Evolutionary conservation across 2,113 vertebrate species (phyloP), one percentile per base, ranked within the genome.

Genomic region (Pluvialis apricaria): DNA sequence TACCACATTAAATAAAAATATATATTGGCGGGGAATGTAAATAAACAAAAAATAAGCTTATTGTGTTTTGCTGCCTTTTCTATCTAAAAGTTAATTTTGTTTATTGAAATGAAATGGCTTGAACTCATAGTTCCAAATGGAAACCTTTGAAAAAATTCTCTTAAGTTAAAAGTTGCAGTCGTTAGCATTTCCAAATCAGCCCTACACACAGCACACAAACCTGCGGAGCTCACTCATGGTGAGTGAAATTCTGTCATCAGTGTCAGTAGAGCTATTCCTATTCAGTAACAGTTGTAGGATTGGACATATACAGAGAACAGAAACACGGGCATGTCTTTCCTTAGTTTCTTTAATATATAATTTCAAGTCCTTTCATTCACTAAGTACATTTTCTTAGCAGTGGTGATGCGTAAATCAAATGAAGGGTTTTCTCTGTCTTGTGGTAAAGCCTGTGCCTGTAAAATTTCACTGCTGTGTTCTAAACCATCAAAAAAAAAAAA

Each of bases 1-100:
- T 64, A 77, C 76, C 85, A 95, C 82, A 90, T 91, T 84, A 95
- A 96, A 90, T 77, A 65, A 90, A 73, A 25, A 34, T 38, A 32
- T 71, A 9, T 57, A 66, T 82, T 62, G 92, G 52, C 87, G 29
- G 16, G 32, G 47, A 94, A 92, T 52, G 58, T 84, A 96, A 92
- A 90, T 76, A 85, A 91, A 93, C 22, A 28, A 82, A 89, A 91
- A 86, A 31, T 13, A 75, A 68, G 31, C 34, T 90, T 14, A 32
- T 8, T 77, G 21, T 58, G 69, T 78, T 92, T 85, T 86, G 44
- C 51, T 91, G 61, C 36, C 69, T 91, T 87, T 95, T 83, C 64
- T 80, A 22, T 58, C 76, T 86, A 70, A 64, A 71, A 52, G 36
- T 60, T 90, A 65, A 60, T 77, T 96, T 93, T 85, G 36, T 75